Evolutionary conservation across 2,113 vertebrate species (phyloP).

Genomic region (Oxygymnocypris stewartii): DNA sequence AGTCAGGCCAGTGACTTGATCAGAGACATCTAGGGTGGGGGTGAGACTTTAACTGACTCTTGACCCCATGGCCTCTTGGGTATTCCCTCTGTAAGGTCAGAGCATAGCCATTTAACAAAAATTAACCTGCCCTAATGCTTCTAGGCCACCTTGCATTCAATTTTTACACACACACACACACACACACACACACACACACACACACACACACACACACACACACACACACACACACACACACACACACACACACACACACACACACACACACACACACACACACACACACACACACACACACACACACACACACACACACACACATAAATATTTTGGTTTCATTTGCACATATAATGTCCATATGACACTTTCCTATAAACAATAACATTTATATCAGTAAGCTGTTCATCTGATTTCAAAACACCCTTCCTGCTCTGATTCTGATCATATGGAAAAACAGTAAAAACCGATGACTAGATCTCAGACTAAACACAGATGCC

Average conservation of each 20-base stretch:
- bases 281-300: too few relatives aligned
- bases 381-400: background rate
- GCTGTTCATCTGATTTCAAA: background rate
- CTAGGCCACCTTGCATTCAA: background rate
- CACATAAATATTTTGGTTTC: too few relatives aligned
- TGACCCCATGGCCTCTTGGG: background rate
- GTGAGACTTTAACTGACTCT: background rate
- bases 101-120: background rate
- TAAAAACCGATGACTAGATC: background rate
- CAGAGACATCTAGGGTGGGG: slow-evolving; percentile 13
- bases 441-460: background rate
- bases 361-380: background rate
- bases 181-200: background rate
- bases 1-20: background rate
- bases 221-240: too few relatives aligned
- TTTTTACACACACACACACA: background rate
- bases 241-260: too few relatives aligned
- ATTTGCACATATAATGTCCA: background rate
- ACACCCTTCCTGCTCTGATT: background rate
- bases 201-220: too few relatives aligned
- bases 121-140: background rate
- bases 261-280: too few relatives aligned
- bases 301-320: too few relatives aligned
- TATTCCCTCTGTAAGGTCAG: background rate
- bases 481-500: background rate